phyloP scores from a whole-genome alignment of 2,113 vertebrate species.

The Entomyzon cyanotis region DNA sequence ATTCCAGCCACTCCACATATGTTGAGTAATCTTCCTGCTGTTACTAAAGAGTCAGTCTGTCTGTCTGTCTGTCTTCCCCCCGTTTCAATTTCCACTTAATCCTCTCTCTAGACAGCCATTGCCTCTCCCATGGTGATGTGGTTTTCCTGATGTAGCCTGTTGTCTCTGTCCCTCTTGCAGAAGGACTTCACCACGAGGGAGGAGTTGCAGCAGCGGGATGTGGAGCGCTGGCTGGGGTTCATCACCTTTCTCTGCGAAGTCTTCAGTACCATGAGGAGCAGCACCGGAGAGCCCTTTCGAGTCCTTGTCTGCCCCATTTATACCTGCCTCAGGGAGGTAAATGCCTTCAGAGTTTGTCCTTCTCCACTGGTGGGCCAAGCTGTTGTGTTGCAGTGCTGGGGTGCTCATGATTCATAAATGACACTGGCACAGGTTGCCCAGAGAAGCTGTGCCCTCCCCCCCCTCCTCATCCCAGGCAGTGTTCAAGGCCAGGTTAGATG shows the following conservation, averaged over 20 bases:
- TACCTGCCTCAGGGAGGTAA: conserved; percentile 95
- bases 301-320: conserved; percentile 96
- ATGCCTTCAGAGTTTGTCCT: neutral
- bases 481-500: too few species aligned
- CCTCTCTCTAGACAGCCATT: neutral
- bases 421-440: too few species aligned
- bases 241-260: conserved; percentile 97
- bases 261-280: conserved; percentile 94
- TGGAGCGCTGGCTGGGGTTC: conserved; percentile 94
- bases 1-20: neutral
- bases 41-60: conserved; percentile 11
- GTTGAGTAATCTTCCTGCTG: neutral
- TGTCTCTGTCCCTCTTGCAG: conserved; percentile 73
- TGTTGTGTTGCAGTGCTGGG: neutral
- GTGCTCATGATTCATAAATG: too few species aligned
- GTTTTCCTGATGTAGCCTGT: conserved; percentile 31
- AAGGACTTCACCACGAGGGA: conserved; percentile 88
- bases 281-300: conserved; percentile 87
- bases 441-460: too few species aligned
- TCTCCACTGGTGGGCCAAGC: neutral
- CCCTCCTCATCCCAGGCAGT: too few species aligned
- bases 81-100: conserved; percentile 26
- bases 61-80: neutral
- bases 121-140: neutral
- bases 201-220: conserved; percentile 86